Evolutionary conservation across 2,888 invertebrate genomes (phyloP), one percentile per base, ranked within the genome.

Genomic region (Latheticus oryzae): DNA sequence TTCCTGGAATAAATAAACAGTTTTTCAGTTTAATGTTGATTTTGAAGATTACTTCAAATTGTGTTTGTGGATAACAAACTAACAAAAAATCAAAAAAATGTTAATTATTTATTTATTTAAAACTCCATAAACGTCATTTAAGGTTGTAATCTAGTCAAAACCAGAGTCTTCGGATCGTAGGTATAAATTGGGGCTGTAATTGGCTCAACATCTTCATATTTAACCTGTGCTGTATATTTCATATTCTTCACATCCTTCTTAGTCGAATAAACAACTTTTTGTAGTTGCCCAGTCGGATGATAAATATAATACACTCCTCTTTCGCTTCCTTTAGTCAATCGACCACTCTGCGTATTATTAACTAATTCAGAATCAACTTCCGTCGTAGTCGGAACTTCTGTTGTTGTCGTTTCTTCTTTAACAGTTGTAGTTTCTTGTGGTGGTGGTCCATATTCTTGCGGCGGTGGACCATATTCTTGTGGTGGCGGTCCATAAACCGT

Each of bases 241-340:
- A 86, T 87, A 50, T 85, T 85, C 24, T 75, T 77, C 30, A 75
- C 63, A 65, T 82, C 79, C 60, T 81, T 78, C 8, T 76, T 74
- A 70, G 86, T 85, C 57, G 82, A 79, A 75, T 84, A 87, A 62
- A 81, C 83, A 9, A 87, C 84, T 53, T 83, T 80, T 67, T 87
- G 87, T 1, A 87, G 79, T 62, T 84, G 82, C 1, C 86, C 83
- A 55, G 80, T 82, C 1, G 87, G 87, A 53, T 87, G 78, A 21
- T 87, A 82, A 3, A 87, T 80, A 73, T 85, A 87, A 72, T 87
- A 87, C 13, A 84, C 83, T 7, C 87, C 87, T 65, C 82, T 67
- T 15, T 76, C 73, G 3, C 26, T 32, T 7, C 63, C 63, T 50
- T 67, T 63, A 0, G 58, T 55, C 12, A 69, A 43, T 64, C 67